Percentiles rank a stretch among this genome's conserved stretches.
phyloP scores from a whole-genome alignment of 2,113 vertebrate species.

The Atractosteus spatula region DNA sequence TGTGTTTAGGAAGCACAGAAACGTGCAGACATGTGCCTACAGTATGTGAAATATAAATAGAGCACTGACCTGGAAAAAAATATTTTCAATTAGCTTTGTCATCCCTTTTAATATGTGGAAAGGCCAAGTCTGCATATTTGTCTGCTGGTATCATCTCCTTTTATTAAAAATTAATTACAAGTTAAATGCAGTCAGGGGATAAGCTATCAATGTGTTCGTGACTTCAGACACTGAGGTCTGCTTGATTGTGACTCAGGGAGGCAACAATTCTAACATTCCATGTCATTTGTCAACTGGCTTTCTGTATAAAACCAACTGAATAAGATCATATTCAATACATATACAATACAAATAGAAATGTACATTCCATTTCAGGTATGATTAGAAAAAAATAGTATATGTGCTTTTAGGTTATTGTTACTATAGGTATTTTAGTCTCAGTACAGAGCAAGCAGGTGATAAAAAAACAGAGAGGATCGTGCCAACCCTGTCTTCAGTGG shows the following conservation, averaged over 20 bases:
- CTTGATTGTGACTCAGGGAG: not conserved
- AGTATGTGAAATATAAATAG: not conserved
- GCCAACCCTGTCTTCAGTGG: no score
- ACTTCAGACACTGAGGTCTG: slow-evolving; percentile 6
- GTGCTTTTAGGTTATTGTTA: no score
- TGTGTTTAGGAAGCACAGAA: no score
- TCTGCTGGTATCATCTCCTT: slow-evolving; percentile 13
- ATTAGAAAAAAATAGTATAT: no score
- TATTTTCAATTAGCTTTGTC: slow-evolving; percentile 32
- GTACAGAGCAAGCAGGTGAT: no score
- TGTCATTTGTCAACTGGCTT: not conserved
- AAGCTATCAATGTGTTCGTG: slow-evolving; percentile 1
- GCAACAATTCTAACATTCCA: not conserved
- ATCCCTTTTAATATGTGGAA: slow-evolving; percentile 30
- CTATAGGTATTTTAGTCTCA: no score
- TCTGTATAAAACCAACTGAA: no score
- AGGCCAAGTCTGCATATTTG: slow-evolving; percentile 23
- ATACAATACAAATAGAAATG: no score
- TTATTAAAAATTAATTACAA: slow-evolving; percentile 32
- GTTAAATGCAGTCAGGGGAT: slow-evolving; percentile 20
- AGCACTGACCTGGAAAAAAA: slow-evolving; percentile 5
- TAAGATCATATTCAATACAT: no score
- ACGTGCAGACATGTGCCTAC: not conserved
- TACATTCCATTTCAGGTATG: no score
- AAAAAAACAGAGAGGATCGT: no score